Conservation (phyloP, 2,888 invertebrate genomes). For the Thecocarcelia acutangulata region DNA sequence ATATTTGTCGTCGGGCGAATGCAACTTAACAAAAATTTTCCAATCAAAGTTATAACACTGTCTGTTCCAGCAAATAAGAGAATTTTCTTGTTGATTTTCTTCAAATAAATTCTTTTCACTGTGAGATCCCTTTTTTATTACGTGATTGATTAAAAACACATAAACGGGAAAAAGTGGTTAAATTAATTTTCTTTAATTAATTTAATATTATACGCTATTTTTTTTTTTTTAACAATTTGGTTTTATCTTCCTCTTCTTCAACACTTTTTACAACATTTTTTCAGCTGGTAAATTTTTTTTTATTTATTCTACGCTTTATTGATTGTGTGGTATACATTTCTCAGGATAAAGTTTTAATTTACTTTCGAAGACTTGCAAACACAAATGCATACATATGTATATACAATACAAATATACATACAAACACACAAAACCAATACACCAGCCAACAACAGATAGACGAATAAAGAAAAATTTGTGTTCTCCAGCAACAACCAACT, state of each 20-base stretch:
- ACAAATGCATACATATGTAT: not conserved
- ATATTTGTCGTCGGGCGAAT: too few species aligned
- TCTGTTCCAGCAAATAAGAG: too few species aligned
- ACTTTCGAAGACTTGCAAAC: slow-evolving; percentile 35
- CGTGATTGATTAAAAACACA: slow-evolving; percentile 47
- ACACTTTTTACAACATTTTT: slow-evolving; percentile 2
- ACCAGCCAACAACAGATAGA: slow-evolving; percentile 38
- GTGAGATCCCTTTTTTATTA: slow-evolving; percentile 4
- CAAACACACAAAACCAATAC: not conserved
- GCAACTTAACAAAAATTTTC: too few species aligned
- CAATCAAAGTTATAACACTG: too few species aligned
- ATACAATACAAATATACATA: not conserved
- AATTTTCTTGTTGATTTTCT: too few species aligned
- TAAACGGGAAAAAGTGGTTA: slow-evolving; percentile 35
- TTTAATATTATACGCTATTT: slow-evolving; percentile 14
- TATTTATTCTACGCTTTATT: slow-evolving; percentile 60
- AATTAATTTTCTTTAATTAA: slow-evolving; percentile 55
- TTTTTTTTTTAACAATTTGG: slow-evolving; percentile 1
- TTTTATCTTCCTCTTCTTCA: slow-evolving; percentile 4
- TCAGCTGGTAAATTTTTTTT: slow-evolving; percentile 42
- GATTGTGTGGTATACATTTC: slow-evolving; percentile 62
- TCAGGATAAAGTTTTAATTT: slow-evolving; percentile 61
- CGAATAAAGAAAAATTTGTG: not conserved
- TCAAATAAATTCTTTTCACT: not conserved
- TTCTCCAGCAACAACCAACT: too few species aligned